Base-by-base conservation (phyloP, 2,888 invertebrate genomes). In the Trichogramma evanescens region DNA sequence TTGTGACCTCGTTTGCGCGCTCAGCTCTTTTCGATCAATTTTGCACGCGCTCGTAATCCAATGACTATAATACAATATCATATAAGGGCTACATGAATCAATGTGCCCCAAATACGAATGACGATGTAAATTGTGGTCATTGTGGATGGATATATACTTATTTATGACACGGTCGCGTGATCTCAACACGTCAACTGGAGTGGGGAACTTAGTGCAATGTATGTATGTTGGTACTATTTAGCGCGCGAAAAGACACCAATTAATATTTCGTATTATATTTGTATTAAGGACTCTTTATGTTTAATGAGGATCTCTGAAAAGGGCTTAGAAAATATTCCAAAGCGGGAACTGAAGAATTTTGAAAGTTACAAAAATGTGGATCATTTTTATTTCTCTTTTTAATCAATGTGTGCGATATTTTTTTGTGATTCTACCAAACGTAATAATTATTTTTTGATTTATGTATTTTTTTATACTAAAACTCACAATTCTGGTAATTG, bases 1-100 rank as follows among this genome's bases (percentile, higher is more conserved):
- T 58, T 48, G 58, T 62, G 60, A 62, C 58, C 64, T 64, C 50
- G 45, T 60, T 64, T 39, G 56, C 48, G 62, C 54, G 59, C 62
- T 45, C 58, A 60, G 64, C 60, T 64, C 53, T 41, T 46, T 43
- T 64, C 60, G 58, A 60, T 62, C 13, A 26, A 50, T 26, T 26
- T 26, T 26, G 26, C 26, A 26, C 26, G 26, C 26, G 26, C 6
- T n/a, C 5, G 39, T n/a, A n/a, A 44, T 53, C 4, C 3, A 56
- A 38, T 50, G 51, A 39, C 39, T 41, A 26, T 26, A 26, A 26
- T 26, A 26, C 1, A 26, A 26, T 26, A 26, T 26, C 26, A 2
- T 26, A 26, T 26, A 26, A 26, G 26, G 26, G 26, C 26, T 26
- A 26, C 26, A 26, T 2, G 26, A 26, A 26, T 26, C 26, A 26